Conservation (phyloP, 2,113 vertebrate species). For the Rattus norvegicus region GRCr8 NC_086034.1:86719501-86720000, state of each 20-base stretch:
- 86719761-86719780: not conserved
- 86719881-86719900: not conserved
- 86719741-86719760: not conserved
- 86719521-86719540: no score
- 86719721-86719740: not conserved
- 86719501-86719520: no score
- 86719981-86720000: not conserved
- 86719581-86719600: not conserved
- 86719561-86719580: not conserved
- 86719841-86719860: not conserved
- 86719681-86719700: not conserved
- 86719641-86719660: not conserved
- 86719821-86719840: not conserved
- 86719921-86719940: constrained; percentile 68
- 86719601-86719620: not conserved
- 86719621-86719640: not conserved
- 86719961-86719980: not conserved
- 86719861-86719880: not conserved
- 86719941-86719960: constrained; percentile 74
- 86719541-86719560: not conserved
- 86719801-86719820: not conserved
- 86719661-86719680: fast-evolving
- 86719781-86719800: not conserved
- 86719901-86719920: constrained; percentile 14
- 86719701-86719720: fast-evolving